These are phyloP conservation scores for Hybognathus amarus DNA, from an alignment of 2,797 vertebrate genomes.

Conservation along the genomic window DNA sequence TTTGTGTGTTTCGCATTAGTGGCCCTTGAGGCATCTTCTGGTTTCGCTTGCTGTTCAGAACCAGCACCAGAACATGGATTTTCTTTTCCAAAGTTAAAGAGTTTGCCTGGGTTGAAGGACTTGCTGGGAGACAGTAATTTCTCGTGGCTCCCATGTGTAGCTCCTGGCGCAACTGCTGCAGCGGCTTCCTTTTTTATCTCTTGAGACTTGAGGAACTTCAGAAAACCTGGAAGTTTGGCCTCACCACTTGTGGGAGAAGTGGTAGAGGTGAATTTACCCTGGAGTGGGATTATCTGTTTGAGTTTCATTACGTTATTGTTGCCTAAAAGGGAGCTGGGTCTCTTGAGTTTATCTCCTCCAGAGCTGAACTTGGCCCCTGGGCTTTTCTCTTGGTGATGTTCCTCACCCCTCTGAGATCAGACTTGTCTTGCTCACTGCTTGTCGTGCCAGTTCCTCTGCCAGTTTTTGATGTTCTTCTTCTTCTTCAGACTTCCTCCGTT, in stretches of 20 bases:
- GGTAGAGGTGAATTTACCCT: slow-evolving; percentile 90
- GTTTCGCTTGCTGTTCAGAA: slow-evolving; percentile 65
- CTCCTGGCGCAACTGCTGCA: slow-evolving; percentile 26
- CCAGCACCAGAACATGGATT: slow-evolving; percentile 54
- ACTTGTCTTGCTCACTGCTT: slow-evolving; percentile 85
- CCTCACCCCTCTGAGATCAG: slow-evolving; percentile 73
- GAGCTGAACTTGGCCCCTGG: slow-evolving; percentile 79
- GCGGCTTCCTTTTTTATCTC: slow-evolving; percentile 86
- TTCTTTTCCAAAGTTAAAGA: slow-evolving; percentile 90
- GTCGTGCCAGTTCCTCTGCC: slow-evolving; percentile 87
- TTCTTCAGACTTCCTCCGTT: slow-evolving; percentile 93
- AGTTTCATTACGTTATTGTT: slow-evolving; percentile 98
- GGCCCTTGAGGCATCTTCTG: slow-evolving; percentile 55
- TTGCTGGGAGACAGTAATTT: slow-evolving; percentile 95
- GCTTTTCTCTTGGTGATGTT: slow-evolving; percentile 84
- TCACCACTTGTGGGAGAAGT: slow-evolving; percentile 87
- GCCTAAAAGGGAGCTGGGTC: slow-evolving; percentile 92
- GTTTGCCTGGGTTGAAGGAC: slow-evolving; percentile 93
- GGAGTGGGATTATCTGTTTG: slow-evolving; percentile 97
- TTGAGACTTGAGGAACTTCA: slow-evolving; percentile 95
- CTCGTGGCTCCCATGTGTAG: slow-evolving; percentile 70
- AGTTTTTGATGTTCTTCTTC: slow-evolving; percentile 91
- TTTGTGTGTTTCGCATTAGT: slow-evolving; percentile 67
- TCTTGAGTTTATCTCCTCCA: slow-evolving; percentile 87
- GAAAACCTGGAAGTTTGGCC: slow-evolving; percentile 93